Evolutionary conservation across 2,113 vertebrate genomes (phyloP), one percentile per base, ranked within the genome.

Genomic region (Ovis canadensis): DNA sequence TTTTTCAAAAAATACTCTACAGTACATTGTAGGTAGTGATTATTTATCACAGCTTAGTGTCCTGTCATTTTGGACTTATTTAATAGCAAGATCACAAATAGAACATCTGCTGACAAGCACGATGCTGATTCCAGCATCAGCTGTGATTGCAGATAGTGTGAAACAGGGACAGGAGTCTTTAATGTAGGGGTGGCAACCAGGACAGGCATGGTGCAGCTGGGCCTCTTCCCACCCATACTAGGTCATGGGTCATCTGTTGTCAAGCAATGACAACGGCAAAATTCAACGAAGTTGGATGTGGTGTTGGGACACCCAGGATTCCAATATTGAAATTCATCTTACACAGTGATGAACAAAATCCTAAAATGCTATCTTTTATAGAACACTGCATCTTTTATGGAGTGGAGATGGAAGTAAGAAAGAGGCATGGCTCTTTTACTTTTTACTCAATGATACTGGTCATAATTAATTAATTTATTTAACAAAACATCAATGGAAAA

Each of bases 251-350:
- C 89, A 90, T 95, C 67, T 80, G 36, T 91, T 55, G 12, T 84
- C n/a, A 74, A 94, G 86, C 62, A 93, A 87, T n/a, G 71, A 27
- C 33, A 86, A 96, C 43, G 40, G 16, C 25, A 50, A 86, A 57
- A 83, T 89, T 93, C 50, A 33, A 48, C 40, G 40, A n/a, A 87
- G 50, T 3, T 54, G 31, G 17, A 48, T 89, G n/a, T 83, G 40
- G 33, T 92, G 57, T 33, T 59, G 33, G 67, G 62, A 87, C 21
- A 29, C 19, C 8, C 55, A 83, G 78, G 71, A 84, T 91, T 97
- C n/a, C 55, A 97, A 17, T 83, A 91, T 25, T 92, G 52, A 31
- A 93, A 90, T 92, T 52, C 78, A 95, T 87, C 86, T 95, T 92
- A 77, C 29, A 64, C 11, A 23, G 16, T 93, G 33, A 54, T 90